Conservation (phyloP, 1,140 invertebrate genomes). For the Zophobas atratus region DNA sequence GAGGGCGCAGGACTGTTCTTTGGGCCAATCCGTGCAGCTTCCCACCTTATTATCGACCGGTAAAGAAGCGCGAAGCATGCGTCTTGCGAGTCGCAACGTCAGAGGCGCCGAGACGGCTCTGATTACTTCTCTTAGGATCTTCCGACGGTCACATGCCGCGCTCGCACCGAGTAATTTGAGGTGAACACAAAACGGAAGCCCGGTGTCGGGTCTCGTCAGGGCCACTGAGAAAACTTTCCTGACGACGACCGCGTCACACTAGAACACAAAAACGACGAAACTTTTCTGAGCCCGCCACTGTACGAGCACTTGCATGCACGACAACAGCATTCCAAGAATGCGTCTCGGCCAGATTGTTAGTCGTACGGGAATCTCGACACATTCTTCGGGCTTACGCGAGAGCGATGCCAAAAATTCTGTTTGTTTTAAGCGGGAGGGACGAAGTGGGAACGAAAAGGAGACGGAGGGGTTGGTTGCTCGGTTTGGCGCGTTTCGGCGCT, state of each 20-base stretch:
- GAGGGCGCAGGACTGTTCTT: conserved; percentile 57
- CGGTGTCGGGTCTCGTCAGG: too few species aligned
- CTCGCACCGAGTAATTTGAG: too few species aligned
- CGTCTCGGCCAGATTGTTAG: conserved; percentile 3
- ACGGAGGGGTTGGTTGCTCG: not conserved
- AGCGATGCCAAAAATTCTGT: conserved; percentile 16
- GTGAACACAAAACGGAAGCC: too few species aligned
- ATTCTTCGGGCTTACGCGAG: conserved; percentile 3
- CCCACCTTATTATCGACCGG: conserved; percentile 51
- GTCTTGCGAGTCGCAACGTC: conserved; percentile 9
- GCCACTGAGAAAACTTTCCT: too few species aligned
- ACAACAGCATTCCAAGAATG: conserved; percentile 21
- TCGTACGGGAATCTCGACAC: not conserved
- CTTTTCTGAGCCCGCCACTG: not conserved
- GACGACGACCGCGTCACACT: too few species aligned
- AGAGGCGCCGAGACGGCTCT: conserved; percentile 43
- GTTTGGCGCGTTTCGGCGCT: too few species aligned
- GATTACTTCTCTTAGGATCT: conserved; percentile 2
- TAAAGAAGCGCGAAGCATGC: conserved; percentile 30
- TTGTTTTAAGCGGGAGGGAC: not conserved
- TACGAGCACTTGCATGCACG: not conserved
- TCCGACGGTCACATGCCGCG: not conserved
- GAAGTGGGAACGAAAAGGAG: not conserved
- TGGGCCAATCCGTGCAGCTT: conserved; percentile 52
- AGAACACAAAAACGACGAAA: not conserved